Evolutionary conservation across 2,888 invertebrate species (phyloP).

Genomic region (Habroteleia sp.): DNA sequence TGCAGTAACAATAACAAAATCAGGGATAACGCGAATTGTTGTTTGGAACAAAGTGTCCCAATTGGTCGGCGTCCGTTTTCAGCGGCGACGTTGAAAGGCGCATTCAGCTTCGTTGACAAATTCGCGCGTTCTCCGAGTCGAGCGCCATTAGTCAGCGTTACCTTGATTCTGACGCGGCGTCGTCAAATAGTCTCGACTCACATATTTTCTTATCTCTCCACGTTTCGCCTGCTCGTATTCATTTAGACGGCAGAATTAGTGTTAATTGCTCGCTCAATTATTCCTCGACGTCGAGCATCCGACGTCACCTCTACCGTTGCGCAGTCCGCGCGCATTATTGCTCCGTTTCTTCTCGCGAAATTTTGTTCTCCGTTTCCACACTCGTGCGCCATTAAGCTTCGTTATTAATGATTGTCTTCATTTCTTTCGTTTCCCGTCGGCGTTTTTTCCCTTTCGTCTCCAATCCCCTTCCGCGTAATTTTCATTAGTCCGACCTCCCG

Average conservation of each 20-base stretch:
- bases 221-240: constrained; percentile 47
- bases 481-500: constrained; percentile 51
- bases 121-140: constrained; percentile 25
- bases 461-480: constrained; percentile 39
- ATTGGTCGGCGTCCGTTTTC: constrained; percentile 18
- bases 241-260: constrained; percentile 58
- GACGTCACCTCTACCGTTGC: constrained; percentile 29
- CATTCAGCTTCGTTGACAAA: constrained; percentile 38
- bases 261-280: constrained; percentile 63
- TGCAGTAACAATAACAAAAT: constrained; percentile 35
- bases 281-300: constrained; percentile 58
- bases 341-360: constrained; percentile 50
- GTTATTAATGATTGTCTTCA: constrained; percentile 64
- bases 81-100: constrained; percentile 21
- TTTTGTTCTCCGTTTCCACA: constrained; percentile 50
- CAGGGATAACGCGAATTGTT: constrained; percentile 18
- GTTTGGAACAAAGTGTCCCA: constrained; percentile 17
- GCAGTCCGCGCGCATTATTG: constrained; percentile 45
- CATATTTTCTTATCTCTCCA: constrained; percentile 57
- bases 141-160: constrained; percentile 51
- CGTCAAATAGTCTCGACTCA: constrained; percentile 46
- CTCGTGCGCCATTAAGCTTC: constrained; percentile 59
- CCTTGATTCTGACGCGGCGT: constrained; percentile 42
- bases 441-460: constrained; percentile 16
- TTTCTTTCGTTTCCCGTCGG: constrained; percentile 40